Base-by-base conservation (phyloP, 2,888 invertebrate species). In the Mimachlamys varia region DNA sequence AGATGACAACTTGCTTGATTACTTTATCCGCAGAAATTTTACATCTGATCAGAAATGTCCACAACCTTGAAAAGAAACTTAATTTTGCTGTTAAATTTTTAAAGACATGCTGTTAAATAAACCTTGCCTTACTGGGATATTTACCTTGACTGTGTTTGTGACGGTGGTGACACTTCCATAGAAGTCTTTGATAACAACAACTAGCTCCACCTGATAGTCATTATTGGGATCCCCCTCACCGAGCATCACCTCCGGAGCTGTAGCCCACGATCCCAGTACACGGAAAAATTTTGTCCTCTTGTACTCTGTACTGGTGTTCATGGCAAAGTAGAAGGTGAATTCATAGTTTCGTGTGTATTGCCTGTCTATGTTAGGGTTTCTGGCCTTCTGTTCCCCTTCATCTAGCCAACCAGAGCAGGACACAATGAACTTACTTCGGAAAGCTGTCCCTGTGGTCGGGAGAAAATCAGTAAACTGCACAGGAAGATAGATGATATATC, bases 321-420 rank as follows among this genome's bases (percentile, higher is more conserved):
- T 88, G 89, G 90, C 50, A 58, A 92, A 91, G n/a, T 87, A 89
- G 44, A 92, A 92, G n/a, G 88, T 91, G 88, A 89, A 93, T 15
- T 90, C 91, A 58, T 90, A 88, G 22, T 89, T 33, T n/a, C 88
- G 89, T 13, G 88, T 55, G 53, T 62, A 88, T 1, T 19, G 17
- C 5, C 22, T n/a, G 53, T 92, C 92, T 76, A 37, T 38, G 1
- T 19, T n/a, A 17, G 13, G 12, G 15, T 90, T 62, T 27, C 89
- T 87, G 15, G 19, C 27, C 37, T 2, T 4, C 10, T 92, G 19
- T 44, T 76, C 87, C 19, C 88, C 91, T 90, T 93, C 92, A 87
- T 92, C 92, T 19, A 91, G 55, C 93, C 93, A 93, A 27, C 55
- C 91, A n/a, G n/a, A n/a, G 88, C 93, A 93, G 22, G 22, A 88